phyloP scores from a whole-genome alignment of 64 coral and sea anemone genomes.

The Astreopora myriophthalma region DNA sequence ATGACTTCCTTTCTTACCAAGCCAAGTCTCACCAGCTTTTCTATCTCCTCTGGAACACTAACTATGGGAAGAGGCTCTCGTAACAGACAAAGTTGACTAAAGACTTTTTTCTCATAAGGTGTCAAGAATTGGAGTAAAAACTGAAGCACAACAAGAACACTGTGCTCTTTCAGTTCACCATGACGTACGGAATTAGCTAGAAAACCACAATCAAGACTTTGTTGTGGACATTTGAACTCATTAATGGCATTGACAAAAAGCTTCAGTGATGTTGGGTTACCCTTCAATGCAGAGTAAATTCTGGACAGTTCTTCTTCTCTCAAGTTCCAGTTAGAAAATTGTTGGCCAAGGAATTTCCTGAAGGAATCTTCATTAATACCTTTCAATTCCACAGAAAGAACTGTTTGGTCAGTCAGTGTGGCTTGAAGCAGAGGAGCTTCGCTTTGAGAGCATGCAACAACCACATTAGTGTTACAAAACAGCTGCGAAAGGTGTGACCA shows the following conservation, averaged over 20 bases:
- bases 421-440: not conserved
- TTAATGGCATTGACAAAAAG: constrained; percentile 36
- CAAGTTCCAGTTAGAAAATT: not conserved
- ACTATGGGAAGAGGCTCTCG: constrained; percentile 28
- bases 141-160: constrained; percentile 20
- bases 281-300: constrained; percentile 19
- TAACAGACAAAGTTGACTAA: constrained; percentile 20
- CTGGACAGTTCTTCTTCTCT: not conserved
- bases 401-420: not conserved
- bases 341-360: not conserved
- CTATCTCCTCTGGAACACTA: not conserved
- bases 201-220: constrained; percentile 19
- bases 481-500: constrained; percentile 37
- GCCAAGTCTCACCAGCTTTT: constrained; percentile 32
- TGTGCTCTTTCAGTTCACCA: not conserved
- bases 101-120: constrained; percentile 1
- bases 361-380: constrained; percentile 25
- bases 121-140: constrained; percentile 1
- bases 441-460: not conserved
- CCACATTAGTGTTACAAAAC: not conserved
- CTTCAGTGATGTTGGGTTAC: constrained; percentile 67
- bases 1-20: not conserved
- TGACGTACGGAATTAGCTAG: not conserved
- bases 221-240: constrained; percentile 27
- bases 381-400: not conserved